phyloP scores from a whole-genome alignment of 2,888 invertebrate species.

The Ommatoiulus sabulosus region DNA sequence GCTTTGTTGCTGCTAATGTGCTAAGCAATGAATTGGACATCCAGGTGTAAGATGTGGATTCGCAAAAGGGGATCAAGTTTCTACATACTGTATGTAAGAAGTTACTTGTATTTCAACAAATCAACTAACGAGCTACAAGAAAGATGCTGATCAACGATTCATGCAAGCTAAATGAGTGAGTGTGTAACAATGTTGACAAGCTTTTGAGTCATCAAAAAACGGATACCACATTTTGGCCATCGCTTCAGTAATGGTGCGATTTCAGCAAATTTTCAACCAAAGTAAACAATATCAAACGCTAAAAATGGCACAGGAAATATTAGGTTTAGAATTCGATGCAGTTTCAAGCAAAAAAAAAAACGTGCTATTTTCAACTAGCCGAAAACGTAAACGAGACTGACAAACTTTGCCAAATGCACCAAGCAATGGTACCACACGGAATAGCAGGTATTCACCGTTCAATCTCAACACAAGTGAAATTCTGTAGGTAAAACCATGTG shows the following conservation, averaged over 20 bases:
- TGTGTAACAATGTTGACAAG: neutral
- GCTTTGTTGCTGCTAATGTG: neutral
- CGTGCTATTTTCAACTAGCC: neutral
- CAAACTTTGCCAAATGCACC: neutral
- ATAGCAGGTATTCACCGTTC: neutral
- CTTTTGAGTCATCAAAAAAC: neutral
- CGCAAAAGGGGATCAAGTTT: neutral
- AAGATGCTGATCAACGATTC: neutral
- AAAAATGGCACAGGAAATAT: slow-evolving; percentile 45
- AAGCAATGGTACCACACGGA: neutral
- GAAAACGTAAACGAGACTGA: neutral
- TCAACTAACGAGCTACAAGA: neutral
- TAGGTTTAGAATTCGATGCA: neutral
- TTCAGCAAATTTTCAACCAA: slow-evolving; percentile 41
- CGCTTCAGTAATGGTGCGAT: neutral
- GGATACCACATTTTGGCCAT: neutral
- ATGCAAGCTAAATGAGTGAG: neutral
- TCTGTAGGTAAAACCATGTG: neutral
- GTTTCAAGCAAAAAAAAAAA: neutral
- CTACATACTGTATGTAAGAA: neutral
- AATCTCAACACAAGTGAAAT: neutral
- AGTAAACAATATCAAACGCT: slow-evolving; percentile 13
- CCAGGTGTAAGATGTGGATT: neutral
- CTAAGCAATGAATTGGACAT: neutral
- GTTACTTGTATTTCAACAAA: neutral